Percentiles rank a stretch among this genome's conserved stretches.
phyloP scores from a whole-genome alignment of 1,140 invertebrate species.

The Watersipora subatra region DNA sequence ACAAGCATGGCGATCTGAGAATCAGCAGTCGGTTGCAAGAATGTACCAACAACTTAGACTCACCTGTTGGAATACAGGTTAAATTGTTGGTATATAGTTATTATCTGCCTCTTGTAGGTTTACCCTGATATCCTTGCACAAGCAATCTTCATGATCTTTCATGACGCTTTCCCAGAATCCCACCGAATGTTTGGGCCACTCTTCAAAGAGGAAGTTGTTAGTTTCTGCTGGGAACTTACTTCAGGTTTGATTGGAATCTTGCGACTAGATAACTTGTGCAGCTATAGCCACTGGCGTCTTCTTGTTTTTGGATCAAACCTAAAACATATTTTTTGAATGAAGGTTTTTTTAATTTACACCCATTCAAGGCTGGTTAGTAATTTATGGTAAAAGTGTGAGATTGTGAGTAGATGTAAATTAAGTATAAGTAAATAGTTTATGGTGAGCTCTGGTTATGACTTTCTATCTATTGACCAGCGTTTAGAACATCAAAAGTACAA shows the following conservation, averaged over 20 bases:
- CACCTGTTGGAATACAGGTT: neutral
- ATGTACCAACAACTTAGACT: neutral
- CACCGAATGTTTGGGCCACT: slow-evolving; percentile 21
- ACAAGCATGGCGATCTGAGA: too few relatives aligned
- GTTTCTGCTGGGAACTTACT: slow-evolving; percentile 25
- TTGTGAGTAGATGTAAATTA: too few relatives aligned
- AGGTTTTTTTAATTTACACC: neutral
- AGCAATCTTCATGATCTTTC: slow-evolving; percentile 24
- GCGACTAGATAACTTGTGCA: neutral
- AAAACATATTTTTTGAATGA: too few relatives aligned
- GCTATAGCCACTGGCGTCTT: neutral
- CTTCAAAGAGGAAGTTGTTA: slow-evolving; percentile 27
- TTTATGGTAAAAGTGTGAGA: too few relatives aligned
- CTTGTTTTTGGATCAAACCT: too few relatives aligned
- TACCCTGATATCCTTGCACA: slow-evolving; percentile 32
- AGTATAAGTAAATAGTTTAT: too few relatives aligned
- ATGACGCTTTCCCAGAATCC: slow-evolving; percentile 31
- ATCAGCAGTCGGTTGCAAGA: neutral
- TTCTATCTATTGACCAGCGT: too few relatives aligned
- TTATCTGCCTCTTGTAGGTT: slow-evolving; percentile 14
- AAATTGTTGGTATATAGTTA: neutral
- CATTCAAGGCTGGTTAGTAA: too few relatives aligned
- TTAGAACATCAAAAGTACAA: too few relatives aligned
- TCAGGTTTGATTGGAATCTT: slow-evolving; percentile 18
- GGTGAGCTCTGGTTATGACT: too few relatives aligned